These are phyloP conservation scores for Agrilus mali DNA, from an alignment of 2,888 invertebrate species.

Conservation along the genomic window DNA sequence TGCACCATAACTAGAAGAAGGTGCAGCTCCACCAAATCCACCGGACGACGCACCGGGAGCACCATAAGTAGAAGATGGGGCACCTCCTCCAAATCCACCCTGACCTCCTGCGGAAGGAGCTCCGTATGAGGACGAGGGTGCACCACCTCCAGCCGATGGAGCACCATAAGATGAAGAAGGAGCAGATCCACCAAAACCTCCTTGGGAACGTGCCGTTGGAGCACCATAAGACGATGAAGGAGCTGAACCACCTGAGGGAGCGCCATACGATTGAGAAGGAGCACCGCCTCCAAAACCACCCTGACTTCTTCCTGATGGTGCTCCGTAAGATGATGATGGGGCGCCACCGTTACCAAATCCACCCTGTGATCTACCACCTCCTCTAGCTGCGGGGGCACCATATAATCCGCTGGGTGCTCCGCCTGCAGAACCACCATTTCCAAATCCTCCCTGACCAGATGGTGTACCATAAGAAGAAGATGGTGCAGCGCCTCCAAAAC, in stretches of 20 bases:
- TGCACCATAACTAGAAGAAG: neutral
- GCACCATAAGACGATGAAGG: constrained; percentile 19
- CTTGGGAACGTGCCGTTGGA: constrained; percentile 19
- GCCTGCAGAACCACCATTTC: constrained; percentile 2
- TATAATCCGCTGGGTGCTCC: constrained; percentile 17
- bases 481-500: constrained; percentile 22
- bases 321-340: constrained; percentile 20
- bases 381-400: constrained; percentile 26
- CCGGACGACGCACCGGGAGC: constrained; percentile 9
- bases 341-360: constrained; percentile 23
- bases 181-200: constrained; percentile 1
- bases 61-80: constrained; percentile 11
- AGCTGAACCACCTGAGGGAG: constrained; percentile 8
- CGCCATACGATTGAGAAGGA: constrained; percentile 23
- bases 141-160: constrained; percentile 10
- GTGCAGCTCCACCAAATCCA: constrained; percentile 9
- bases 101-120: constrained; percentile 29
- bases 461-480: constrained; percentile 34
- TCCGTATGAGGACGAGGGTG: constrained; percentile 14
- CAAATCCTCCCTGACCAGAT: constrained; percentile 5
- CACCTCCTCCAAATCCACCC: constrained; percentile 7
- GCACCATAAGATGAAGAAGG: constrained; percentile 14
- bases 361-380: constrained; percentile 15
- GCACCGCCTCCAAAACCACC: constrained; percentile 9
- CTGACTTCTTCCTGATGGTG: constrained; percentile 8